These are phyloP conservation scores for Sebastes umbrosus DNA, from an alignment of 2,797 vertebrate species.

Conservation along the genomic window DNA sequence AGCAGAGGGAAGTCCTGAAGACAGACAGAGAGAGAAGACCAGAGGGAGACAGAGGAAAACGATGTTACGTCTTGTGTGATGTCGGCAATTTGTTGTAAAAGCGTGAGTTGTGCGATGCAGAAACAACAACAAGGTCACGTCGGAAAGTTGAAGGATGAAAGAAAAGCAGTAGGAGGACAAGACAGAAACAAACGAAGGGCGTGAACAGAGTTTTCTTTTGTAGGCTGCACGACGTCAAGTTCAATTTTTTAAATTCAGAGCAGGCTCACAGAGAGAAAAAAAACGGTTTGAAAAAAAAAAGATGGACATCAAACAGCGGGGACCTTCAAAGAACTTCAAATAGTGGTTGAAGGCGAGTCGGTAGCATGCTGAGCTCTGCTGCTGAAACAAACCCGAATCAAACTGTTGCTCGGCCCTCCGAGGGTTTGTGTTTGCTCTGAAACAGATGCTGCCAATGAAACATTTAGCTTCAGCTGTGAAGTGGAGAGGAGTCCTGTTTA, in stretches of 20 bases:
- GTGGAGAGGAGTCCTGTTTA: not conserved
- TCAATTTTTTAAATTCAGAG: conserved; percentile 25
- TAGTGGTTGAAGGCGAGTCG: conserved; percentile 36
- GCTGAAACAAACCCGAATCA: conserved; percentile 50
- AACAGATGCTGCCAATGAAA: conserved; percentile 32
- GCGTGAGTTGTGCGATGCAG: not conserved
- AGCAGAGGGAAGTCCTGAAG: conserved; percentile 90
- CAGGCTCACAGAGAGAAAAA: not conserved
- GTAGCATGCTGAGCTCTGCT: conserved; percentile 33
- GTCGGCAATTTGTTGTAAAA: not conserved
- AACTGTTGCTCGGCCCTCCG: conserved; percentile 13
- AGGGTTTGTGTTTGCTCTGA: conserved; percentile 6
- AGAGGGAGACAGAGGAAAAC: not conserved
- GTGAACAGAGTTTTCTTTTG: conserved; percentile 2
- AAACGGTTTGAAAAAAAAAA: conserved; percentile 10
- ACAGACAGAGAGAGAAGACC: not conserved
- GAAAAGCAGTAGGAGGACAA: not conserved
- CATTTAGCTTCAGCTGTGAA: conserved; percentile 20
- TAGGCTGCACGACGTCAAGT: not conserved
- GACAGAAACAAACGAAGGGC: not conserved
- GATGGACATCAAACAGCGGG: conserved; percentile 53
- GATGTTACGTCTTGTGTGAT: not conserved
- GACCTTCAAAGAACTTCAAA: conserved; percentile 63
- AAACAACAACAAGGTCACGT: not conserved
- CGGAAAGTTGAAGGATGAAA: not conserved